Evolutionary conservation across 2,888 invertebrate species (phyloP), one percentile per base, ranked within the genome.

Genomic region (Drosophila trichaetosa): DNA sequence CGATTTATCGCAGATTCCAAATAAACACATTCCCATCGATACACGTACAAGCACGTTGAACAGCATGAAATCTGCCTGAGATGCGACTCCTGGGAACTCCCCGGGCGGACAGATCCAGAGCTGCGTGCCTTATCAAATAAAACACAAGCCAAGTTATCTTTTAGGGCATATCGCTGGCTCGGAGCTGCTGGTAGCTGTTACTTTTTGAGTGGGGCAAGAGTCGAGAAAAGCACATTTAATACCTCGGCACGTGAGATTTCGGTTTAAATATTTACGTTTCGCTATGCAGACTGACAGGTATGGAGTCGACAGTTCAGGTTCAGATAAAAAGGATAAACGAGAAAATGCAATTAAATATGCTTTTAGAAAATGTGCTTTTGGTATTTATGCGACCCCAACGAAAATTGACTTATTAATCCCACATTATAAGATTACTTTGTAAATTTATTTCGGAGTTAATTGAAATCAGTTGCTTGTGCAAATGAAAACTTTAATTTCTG

Each of bases 1-100:
- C 61, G 68, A 75, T 83, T 88, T 86, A 46, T 57, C 65, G 79
- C 58, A 53, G 69, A 80, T 72, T 75, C 72, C 53, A 69, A 64
- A 74, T 62, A 69, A 62, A 59, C 69, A 46, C 65, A 46, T 46
- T 24, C 16, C 52, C 68, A 64, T 75, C n/a, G 61, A 58, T 16
- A 4, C 52, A 67, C 52, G 27, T 48, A 56, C 42, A 27, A 33
- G 40, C 54, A 48, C n/a, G 27, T 70, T 59, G 77, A 78, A 72
- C 83, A 68, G 79, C 73, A 29, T 13, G 24, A 71, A 83, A 73
- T 79, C 82, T 69, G 73, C 58, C 48, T 42, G 54, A 65, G 69
- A 73, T 78, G 66, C 65, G 59, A 54, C 86, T 69, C 69, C 61
- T 57, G 83, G 79, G 85, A 83, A 29, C 54, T 13, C 34, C 51